A percentile compares a stretch with the other conserved stretches of the same genome.
Evolutionary conservation across 2,797 vertebrate species (phyloP).

Genomic region (Eulemur rubriventer): DNA sequence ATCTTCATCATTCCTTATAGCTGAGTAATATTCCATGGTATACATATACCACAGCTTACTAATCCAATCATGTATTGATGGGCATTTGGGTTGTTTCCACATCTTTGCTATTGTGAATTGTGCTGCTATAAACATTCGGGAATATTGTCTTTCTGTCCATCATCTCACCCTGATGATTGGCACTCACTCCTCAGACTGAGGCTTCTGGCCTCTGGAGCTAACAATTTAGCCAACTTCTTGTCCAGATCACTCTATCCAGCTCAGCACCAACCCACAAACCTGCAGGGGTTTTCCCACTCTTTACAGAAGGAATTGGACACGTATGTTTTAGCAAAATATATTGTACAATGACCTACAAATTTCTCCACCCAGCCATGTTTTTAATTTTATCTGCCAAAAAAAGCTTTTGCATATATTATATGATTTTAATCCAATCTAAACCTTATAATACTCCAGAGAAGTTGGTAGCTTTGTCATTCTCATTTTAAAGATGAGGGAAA

Average conservation of each 20-base stretch:
- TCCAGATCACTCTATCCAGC: background rate
- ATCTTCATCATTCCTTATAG: no score
- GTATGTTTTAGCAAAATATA: background rate
- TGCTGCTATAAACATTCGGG: no score
- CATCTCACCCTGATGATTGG: background rate
- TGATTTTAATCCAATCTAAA: background rate
- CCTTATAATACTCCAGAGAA: constrained; percentile 5
- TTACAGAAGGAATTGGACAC: background rate
- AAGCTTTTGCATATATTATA: background rate
- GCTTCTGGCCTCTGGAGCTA: background rate
- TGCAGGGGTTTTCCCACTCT: background rate
- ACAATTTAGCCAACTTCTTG: background rate
- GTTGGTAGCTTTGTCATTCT: background rate
- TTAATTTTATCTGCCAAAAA: background rate
- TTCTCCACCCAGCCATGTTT: background rate
- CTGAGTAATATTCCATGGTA: no score
- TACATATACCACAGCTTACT: no score
- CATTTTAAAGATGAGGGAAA: background rate
- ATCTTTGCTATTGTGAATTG: no score
- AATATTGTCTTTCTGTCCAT: no score
- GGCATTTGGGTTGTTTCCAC: no score
- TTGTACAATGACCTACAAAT: background rate
- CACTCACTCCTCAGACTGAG: background rate
- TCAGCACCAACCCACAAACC: background rate
- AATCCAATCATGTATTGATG: no score